Evolutionary conservation across 2,888 invertebrate species (phyloP), one percentile per base, ranked within the genome.

Genomic region (Polymixis flavicincta): DNA sequence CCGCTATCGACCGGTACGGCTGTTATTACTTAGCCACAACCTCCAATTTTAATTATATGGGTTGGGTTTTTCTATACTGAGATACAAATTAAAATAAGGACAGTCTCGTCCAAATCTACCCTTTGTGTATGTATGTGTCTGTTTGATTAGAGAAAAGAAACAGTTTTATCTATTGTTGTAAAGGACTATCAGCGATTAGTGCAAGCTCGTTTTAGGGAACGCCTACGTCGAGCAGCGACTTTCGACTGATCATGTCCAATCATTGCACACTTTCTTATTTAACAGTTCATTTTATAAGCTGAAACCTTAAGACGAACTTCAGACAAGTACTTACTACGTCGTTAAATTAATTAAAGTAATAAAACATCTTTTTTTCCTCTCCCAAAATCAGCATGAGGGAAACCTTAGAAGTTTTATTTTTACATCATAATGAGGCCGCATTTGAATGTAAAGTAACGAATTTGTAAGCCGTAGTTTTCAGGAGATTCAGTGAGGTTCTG

Each of bases 351-450:
- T 88, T 86, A 78, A 76, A 78, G 63, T 75, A 74, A 84, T 72
- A 72, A 84, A 85, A 83, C 70, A 84, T 74, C 55, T 71, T 78
- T 70, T 74, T 75, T 76, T 50, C 71, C 61, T 69, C 71, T 54
- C 42, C 65, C 72, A 52, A 84, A 86, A 88, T 84, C 81, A 76
- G 75, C 77, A 76, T 71, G 76, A 66, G 84, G 84, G 67, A 64
- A 87, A 83, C 80, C 87, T 85, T 86, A 85, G 85, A 85, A 87
- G 84, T 88, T 84, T 84, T 89, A 87, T 87, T 88, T 90, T 89
- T 88, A 89, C 88, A 86, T 89, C 85, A 88, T 91, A 91, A 91
- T 91, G 89, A 90, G 84, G 74, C 69, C 72, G 74, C 85, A 85
- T 87, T 89, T 89, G 85, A 85, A 90, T 88, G 83, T 74, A 85